phyloP scores from a whole-genome alignment of 2,888 invertebrate species.

The Andrena flavipes region DNA sequence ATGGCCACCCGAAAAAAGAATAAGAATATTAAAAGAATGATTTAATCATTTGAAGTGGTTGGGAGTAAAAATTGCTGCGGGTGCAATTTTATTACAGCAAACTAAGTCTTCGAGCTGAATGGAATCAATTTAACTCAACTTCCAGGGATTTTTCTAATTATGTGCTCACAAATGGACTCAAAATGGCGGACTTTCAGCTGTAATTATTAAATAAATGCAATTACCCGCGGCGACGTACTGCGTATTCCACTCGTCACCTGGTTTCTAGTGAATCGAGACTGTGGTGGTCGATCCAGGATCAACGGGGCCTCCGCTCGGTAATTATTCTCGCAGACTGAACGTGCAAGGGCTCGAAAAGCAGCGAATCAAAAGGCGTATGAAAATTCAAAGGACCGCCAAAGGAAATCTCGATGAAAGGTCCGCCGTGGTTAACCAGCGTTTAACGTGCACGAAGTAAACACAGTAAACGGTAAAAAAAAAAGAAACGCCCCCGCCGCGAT shows the following conservation, averaged over 20 bases:
- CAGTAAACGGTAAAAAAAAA: conserved; percentile 50
- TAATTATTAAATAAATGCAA: no score
- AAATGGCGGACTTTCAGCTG: no score
- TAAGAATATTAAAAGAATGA: no score
- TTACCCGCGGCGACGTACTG: no score
- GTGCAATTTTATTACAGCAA: no score
- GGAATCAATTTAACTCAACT: no score
- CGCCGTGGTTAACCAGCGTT: conserved; percentile 64
- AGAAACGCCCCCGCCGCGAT: conserved; percentile 50
- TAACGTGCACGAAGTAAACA: conserved; percentile 64
- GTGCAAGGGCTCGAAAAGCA: conserved; percentile 33
- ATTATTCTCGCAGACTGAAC: conserved; percentile 31
- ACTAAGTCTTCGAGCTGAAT: no score
- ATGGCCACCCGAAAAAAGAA: not conserved
- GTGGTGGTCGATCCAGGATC: not conserved
- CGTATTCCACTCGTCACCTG: no score
- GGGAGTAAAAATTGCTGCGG: no score
- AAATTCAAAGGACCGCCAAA: conserved; percentile 44
- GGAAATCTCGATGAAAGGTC: conserved; percentile 64
- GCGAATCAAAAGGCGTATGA: conserved; percentile 40
- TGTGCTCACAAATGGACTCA: no score
- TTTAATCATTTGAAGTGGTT: no score
- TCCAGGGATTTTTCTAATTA: no score
- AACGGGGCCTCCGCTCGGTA: not conserved
- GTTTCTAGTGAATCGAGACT: not conserved